phyloP scores from a whole-genome alignment of 2,888 invertebrate genomes.

The Listrodromus nycthemerus region DNA sequence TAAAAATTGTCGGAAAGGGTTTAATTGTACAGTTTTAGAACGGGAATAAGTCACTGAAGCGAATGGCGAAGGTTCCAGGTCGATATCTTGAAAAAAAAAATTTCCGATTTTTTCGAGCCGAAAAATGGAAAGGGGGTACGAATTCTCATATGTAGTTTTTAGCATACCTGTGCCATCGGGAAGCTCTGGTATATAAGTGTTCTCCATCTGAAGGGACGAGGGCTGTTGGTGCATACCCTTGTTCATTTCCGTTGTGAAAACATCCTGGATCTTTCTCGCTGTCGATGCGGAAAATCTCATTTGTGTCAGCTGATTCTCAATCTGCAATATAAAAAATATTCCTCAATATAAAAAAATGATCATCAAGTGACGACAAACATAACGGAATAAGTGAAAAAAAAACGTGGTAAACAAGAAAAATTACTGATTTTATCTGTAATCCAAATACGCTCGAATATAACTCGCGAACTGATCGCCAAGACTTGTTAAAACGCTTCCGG shows the following conservation, averaged over 20 bases:
- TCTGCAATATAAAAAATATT: slow-evolving; percentile 68
- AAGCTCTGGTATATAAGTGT: slow-evolving; percentile 91
- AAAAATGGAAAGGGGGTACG: not conserved
- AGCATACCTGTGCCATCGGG: slow-evolving; percentile 88
- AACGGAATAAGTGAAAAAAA: not conserved
- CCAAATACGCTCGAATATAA: slow-evolving; percentile 7
- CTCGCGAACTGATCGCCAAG: not conserved
- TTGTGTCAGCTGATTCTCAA: slow-evolving; percentile 76
- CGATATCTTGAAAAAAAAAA: too few species aligned
- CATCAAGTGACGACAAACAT: not conserved
- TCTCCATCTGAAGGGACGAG: slow-evolving; percentile 91
- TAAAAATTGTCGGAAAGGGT: too few species aligned
- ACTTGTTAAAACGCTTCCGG: not conserved
- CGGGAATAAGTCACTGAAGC: too few species aligned
- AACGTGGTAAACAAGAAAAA: not conserved
- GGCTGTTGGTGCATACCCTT: slow-evolving; percentile 87
- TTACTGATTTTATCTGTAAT: not conserved
- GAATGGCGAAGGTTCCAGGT: too few species aligned
- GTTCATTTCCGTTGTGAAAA: slow-evolving; percentile 88
- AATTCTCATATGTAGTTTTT: not conserved
- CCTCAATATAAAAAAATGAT: slow-evolving; percentile 15
- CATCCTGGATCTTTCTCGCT: slow-evolving; percentile 86
- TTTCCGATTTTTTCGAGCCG: too few species aligned
- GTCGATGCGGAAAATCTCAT: slow-evolving; percentile 84
- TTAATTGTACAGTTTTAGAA: too few species aligned